Base-by-base conservation (phyloP, 2,797 vertebrate genomes). In the Enteromius viviparus region DNA sequence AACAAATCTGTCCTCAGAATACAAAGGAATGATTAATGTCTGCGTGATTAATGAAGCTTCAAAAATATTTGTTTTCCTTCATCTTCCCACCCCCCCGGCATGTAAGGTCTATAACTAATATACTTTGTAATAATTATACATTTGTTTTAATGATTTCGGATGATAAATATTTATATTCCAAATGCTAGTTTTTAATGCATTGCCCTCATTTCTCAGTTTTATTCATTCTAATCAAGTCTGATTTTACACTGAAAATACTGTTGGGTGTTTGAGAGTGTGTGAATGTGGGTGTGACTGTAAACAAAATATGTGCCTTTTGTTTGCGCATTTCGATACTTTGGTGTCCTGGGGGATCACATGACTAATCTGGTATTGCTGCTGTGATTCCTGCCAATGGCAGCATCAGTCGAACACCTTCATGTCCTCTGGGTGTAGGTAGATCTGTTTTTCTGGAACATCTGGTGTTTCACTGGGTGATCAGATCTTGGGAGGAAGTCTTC, bases 401-500 rank as follows among this genome's bases (percentile, higher is more conserved):
- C 70, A 65, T 51, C 60, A 55, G 23, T 7, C 19, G 42, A 60
- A 72, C 23, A 26, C 19, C 32, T 14, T 66, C 17, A 23, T 21
- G 42, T n/a, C 68, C 14, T 34, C 29, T n/a, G 37, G 21, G 68
- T 40, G 60, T 12, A 45, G 32, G 45, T 74, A 29, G 21, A 81
- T 51, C n/a, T 3, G 47, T 55, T 55, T 68, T 37, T 47, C 17
- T 58, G 51, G 64, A 87, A 88, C 84, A 87, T 88, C 87, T 87
- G 86, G 82, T 32, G 51, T 83, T 80, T 66, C 58, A 82, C 64
- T 45, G 78, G 84, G 75, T 79, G 76, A 29, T 64, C 81, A 55
- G 68, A 79, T 72, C 58, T 53, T 70, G 80, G 69, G 71, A 71
- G 65, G 12, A 42, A 58, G 47, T 40, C 79, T 81, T 86, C 78